phyloP scores from a whole-genome alignment of 2,888 invertebrate species.

The Sphinx pinastri region DNA sequence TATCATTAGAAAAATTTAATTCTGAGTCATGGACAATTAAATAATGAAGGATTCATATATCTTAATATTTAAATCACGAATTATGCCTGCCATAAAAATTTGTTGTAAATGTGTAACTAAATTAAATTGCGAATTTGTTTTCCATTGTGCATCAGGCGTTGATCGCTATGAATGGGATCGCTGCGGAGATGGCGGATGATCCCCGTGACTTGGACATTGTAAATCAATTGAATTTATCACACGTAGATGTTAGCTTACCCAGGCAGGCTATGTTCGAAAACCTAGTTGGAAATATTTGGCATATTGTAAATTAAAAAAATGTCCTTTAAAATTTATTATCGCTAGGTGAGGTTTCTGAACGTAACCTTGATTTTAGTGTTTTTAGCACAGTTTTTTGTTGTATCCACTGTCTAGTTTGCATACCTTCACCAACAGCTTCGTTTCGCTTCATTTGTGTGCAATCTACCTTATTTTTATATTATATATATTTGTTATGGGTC shows the following conservation, averaged over 20 bases:
- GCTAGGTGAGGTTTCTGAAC: constrained; percentile 78
- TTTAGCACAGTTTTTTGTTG: constrained; percentile 39
- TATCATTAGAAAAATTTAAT: too few species aligned
- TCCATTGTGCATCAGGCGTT: constrained; percentile 72
- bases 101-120: neutral
- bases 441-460: neutral
- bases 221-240: constrained; percentile 66
- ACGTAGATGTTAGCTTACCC: constrained; percentile 68
- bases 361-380: constrained; percentile 66
- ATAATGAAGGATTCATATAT: neutral
- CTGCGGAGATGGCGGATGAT: constrained; percentile 71
- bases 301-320: constrained; percentile 22
- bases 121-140: constrained; percentile 53
- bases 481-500: neutral
- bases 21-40: neutral
- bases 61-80: neutral
- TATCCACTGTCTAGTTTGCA: constrained; percentile 37
- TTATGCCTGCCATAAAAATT: constrained; percentile 3
- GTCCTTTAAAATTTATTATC: constrained; percentile 39
- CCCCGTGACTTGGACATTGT: constrained; percentile 73
- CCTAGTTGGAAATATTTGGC: constrained; percentile 51
- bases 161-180: constrained; percentile 78
- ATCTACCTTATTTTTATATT: neutral
- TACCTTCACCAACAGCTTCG: constrained; percentile 23
- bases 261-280: constrained; percentile 82